Evolutionary conservation across 2,113 vertebrate species (phyloP).

Genomic region (Rynchops niger): DNA sequence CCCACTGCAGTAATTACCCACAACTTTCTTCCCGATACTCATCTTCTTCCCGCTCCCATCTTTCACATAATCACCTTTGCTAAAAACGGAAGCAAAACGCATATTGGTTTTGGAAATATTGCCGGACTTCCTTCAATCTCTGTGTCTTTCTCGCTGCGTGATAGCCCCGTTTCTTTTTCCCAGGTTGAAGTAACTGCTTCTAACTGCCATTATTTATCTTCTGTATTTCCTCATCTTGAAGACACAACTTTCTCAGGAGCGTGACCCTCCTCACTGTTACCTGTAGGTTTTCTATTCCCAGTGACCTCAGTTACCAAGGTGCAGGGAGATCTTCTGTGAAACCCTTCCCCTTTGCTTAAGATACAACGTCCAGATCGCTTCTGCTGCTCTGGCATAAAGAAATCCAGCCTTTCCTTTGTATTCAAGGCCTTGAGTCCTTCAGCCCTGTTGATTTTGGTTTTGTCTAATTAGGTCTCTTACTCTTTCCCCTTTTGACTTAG

Average conservation of each 20-base stretch:
- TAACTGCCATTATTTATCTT: neutral
- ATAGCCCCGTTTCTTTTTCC: neutral
- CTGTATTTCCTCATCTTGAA: neutral
- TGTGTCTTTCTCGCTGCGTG: neutral
- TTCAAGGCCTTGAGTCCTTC: neutral
- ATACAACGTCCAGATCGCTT: neutral
- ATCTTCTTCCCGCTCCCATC: neutral
- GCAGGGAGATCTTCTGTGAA: neutral
- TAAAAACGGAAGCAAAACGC: neutral
- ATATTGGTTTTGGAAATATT: neutral
- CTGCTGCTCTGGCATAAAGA: neutral
- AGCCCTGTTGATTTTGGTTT: neutral
- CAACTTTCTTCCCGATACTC: neutral
- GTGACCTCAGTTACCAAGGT: neutral
- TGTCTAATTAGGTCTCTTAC: neutral
- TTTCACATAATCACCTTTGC: neutral
- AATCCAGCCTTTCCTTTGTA: neutral
- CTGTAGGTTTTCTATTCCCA: neutral
- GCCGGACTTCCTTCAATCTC: neutral
- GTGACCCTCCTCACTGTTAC: neutral
- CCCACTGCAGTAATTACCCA: neutral
- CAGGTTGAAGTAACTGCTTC: neutral
- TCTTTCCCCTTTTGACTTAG: neutral
- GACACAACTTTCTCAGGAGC: neutral
- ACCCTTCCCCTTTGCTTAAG: neutral